A percentile compares a stretch with the other conserved stretches of the same genome.
Conservation (phyloP, 23 tunicate species). For the Styela plicata region DNA sequence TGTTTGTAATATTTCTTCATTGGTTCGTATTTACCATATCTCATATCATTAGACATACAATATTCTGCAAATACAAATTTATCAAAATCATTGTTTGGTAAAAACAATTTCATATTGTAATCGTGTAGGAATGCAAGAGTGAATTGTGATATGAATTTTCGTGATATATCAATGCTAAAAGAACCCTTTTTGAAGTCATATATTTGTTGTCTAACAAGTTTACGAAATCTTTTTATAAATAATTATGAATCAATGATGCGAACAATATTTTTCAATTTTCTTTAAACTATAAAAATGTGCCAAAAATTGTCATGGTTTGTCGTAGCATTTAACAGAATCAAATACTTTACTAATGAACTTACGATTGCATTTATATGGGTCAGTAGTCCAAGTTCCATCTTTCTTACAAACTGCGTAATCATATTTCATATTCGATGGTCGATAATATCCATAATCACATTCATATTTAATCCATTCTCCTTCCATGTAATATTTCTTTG, state of each 20-base stretch:
- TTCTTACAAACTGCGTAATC: slow-evolving; percentile 16
- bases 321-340: background rate
- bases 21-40: background rate
- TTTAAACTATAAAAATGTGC: background rate
- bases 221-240: background rate
- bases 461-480: slow-evolving; percentile 31
- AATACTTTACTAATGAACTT: background rate
- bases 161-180: too few species aligned
- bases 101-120: too few species aligned
- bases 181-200: too few species aligned
- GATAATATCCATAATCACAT: slow-evolving; percentile 29
- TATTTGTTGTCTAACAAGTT: too few species aligned
- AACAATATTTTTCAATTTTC: too few species aligned
- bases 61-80: background rate
- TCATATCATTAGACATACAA: slow-evolving; percentile 13
- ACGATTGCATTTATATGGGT: slow-evolving; percentile 27
- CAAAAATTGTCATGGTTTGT: background rate
- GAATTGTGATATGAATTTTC: too few species aligned
- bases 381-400: slow-evolving; percentile 5
- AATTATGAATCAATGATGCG: background rate
- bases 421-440: slow-evolving; percentile 4
- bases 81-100: too few species aligned
- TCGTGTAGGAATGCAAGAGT: too few species aligned
- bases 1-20: slow-evolving; percentile 9
- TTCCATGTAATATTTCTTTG: slow-evolving; percentile 9